These are phyloP conservation scores for Arizona elegans DNA, from an alignment of 2,113 vertebrate genomes.

Conservation along the genomic window DNA sequence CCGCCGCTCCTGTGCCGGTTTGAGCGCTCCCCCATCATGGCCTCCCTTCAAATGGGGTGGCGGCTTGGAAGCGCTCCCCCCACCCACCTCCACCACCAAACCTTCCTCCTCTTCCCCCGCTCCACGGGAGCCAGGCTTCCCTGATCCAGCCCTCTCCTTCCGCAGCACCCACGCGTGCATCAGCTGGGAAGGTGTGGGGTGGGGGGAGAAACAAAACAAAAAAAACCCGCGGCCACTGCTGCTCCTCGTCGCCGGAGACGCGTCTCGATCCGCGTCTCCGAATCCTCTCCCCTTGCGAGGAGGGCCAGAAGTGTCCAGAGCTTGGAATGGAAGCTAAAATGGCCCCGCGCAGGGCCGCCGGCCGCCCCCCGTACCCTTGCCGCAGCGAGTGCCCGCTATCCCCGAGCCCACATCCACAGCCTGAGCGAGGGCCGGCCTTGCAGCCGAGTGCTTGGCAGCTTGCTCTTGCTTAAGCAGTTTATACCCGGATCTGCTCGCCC, in stretches of 20 bases:
- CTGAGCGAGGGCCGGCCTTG: neutral
- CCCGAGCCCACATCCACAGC: neutral
- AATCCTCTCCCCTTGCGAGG: neutral
- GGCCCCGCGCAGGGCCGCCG: neutral
- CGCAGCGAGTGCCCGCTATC: neutral
- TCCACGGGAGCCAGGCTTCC: neutral
- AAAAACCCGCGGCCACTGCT: no score
- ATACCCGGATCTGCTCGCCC: constrained; percentile 1
- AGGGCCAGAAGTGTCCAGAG: neutral
- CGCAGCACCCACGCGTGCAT: neutral
- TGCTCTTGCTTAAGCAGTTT: neutral
- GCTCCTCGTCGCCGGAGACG: neutral
- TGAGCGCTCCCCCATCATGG: neutral
- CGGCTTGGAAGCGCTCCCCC: neutral
- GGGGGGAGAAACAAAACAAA: fast-evolving
- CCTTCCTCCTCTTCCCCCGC: neutral
- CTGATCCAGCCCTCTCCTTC: neutral
- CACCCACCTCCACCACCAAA: no score
- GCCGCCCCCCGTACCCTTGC: neutral
- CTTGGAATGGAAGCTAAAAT: neutral
- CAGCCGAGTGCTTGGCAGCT: neutral
- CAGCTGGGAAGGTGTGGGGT: neutral
- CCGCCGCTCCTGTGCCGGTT: neutral
- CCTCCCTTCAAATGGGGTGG: neutral
- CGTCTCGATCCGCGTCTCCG: neutral